A percentile compares a stretch with the other conserved stretches of the same genome.
Evolutionary conservation across 2,888 invertebrate genomes (phyloP).

Genomic region (Coremacera marginata): DNA sequence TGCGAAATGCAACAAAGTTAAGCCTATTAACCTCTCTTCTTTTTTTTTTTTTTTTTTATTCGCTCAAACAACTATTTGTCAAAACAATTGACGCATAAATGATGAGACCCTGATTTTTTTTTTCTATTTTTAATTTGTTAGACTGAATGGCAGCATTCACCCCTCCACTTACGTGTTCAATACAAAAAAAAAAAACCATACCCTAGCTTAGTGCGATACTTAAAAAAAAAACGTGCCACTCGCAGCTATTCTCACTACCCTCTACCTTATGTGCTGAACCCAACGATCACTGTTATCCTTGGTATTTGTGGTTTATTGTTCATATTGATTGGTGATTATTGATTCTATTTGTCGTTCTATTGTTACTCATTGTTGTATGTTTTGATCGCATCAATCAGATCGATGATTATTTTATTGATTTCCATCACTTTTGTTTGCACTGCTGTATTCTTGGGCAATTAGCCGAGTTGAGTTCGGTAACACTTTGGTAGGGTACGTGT

Average conservation of each 20-base stretch:
- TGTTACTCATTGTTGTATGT: constrained; percentile 4
- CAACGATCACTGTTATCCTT: not conserved
- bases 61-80: constrained; percentile 27
- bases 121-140: no score
- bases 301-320: constrained; percentile 41
- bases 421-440: not conserved
- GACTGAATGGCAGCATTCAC: constrained; percentile 4
- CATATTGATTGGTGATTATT: constrained; percentile 38
- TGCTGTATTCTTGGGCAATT: not conserved
- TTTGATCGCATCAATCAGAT: constrained; percentile 13
- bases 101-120: constrained; percentile 31
- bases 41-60: constrained; percentile 13
- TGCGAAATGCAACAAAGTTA: constrained; percentile 34
- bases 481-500: no score
- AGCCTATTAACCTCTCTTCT: constrained; percentile 44
- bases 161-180: constrained; percentile 7
- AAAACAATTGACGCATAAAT: constrained; percentile 31
- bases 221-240: not conserved
- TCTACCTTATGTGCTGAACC: not conserved
- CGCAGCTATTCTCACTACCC: not conserved
- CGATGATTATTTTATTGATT: not conserved
- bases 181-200: not conserved
- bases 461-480: not conserved
- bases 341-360: constrained; percentile 5
- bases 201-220: constrained; percentile 4